A percentile compares a stretch with the other conserved stretches of the same genome.
These are phyloP conservation scores for Amphipoea oculea DNA, from an alignment of 2,888 invertebrate genomes.

Conservation along the genomic window DNA sequence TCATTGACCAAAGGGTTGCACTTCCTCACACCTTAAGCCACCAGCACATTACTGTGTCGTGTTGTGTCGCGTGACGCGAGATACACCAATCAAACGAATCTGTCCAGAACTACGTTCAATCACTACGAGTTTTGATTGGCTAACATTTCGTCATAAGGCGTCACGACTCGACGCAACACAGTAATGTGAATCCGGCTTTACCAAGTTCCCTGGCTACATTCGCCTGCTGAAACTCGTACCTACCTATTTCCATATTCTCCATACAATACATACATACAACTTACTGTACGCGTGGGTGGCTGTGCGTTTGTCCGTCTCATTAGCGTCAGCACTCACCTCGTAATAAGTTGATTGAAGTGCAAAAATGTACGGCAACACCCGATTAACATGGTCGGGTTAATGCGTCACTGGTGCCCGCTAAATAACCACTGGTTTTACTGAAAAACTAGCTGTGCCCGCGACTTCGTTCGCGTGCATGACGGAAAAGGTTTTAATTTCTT, in stretches of 20 bases:
- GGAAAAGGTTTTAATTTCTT: too few species aligned
- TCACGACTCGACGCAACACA: too few species aligned
- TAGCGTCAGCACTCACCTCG: slow-evolving; percentile 78
- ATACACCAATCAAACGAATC: too few species aligned
- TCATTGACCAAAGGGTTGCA: background rate
- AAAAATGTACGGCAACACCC: slow-evolving; percentile 80
- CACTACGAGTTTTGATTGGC: too few species aligned
- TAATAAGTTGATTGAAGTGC: slow-evolving; percentile 90
- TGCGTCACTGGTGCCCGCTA: slow-evolving; percentile 75
- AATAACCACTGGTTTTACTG: slow-evolving; percentile 54
- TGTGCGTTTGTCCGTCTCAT: slow-evolving; percentile 69
- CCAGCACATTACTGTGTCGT: too few species aligned
- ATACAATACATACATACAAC: slow-evolving; percentile 10
- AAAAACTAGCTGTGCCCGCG: background rate
- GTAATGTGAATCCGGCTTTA: too few species aligned
- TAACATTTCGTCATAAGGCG: too few species aligned
- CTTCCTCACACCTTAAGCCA: background rate
- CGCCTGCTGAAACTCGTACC: background rate
- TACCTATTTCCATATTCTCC: background rate
- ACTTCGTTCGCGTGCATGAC: too few species aligned
- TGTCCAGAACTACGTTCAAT: too few species aligned
- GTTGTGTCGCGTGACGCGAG: too few species aligned
- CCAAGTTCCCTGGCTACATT: background rate
- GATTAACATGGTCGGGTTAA: slow-evolving; percentile 79
- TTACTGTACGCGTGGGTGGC: slow-evolving; percentile 57